A percentile compares a stretch with the other conserved stretches of the same genome.
phyloP scores from a whole-genome alignment of 2,113 vertebrate genomes.

The Eublepharis macularius region DNA sequence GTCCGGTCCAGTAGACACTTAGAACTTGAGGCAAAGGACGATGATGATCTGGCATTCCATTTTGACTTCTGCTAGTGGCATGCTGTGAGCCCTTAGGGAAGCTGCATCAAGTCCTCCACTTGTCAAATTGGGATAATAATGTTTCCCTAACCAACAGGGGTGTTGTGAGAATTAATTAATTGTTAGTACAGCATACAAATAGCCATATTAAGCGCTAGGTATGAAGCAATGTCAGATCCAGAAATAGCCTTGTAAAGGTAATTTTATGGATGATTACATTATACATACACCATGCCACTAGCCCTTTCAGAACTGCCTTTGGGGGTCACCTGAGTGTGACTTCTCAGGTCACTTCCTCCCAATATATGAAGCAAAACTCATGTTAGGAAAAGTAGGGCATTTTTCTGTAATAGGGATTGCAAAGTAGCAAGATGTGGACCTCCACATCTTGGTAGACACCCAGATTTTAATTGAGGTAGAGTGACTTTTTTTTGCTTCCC shows the following conservation, averaged over 20 bases:
- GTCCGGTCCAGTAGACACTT: neutral
- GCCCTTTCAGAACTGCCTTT: slow-evolving; percentile 41
- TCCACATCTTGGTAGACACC: no score
- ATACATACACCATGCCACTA: neutral
- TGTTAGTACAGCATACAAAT: slow-evolving; percentile 61
- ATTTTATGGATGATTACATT: slow-evolving; percentile 47
- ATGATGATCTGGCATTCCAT: neutral
- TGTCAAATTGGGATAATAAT: slow-evolving; percentile 64
- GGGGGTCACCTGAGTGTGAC: neutral
- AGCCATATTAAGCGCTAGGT: slow-evolving; percentile 62
- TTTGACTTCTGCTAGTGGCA: slow-evolving; percentile 30
- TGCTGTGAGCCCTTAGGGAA: slow-evolving; percentile 48
- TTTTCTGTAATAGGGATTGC: no score
- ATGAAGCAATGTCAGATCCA: slow-evolving; percentile 57
- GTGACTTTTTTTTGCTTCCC: no score
- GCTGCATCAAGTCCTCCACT: slow-evolving; percentile 46
- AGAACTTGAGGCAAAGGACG: neutral
- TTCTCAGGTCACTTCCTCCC: neutral
- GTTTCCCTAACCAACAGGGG: slow-evolving; percentile 60
- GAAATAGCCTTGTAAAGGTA: slow-evolving; percentile 56
- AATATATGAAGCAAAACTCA: neutral
- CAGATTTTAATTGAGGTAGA: no score
- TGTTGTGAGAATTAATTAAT: slow-evolving; percentile 72
- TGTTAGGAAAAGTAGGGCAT: neutral
- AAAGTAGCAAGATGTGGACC: no score